Base-by-base conservation (phyloP, 2,797 vertebrate genomes). In the Poeciliopsis turneri region DNA sequence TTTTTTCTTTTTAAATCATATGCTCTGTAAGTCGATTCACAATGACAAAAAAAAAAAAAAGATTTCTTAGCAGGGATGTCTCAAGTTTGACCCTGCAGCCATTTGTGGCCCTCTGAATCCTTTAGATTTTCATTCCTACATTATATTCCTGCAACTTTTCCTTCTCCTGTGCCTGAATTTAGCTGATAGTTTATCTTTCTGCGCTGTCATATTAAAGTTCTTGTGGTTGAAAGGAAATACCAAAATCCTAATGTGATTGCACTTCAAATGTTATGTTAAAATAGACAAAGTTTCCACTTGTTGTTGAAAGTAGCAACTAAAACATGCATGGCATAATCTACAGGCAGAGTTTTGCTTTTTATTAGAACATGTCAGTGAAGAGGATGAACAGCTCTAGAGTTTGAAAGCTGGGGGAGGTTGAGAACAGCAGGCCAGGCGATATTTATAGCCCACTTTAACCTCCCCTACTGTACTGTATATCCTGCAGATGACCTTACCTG, bases 381-480 rank as follows among this genome's bases (percentile, higher is more conserved):
- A 78, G 80, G 49, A 84, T 78, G 82, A 83, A 77, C 53, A 46
- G 72, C 75, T 82, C 64, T 72, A 49, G 33, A 84, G 72, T 28
- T n/a, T 69, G 51, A 76, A 78, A 81, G 78, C 51, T 70, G 68
- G 53, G 70, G 69, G 69, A 82, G 20, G 46, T 87, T 82, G 79
- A 75, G 82, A 84, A 86, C 86, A 79, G 59, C 72, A 59, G 87
- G 81, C 80, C 80, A 84, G 75, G 69, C 39, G 77, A 80, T 90
- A 88, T 91, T 91, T 88, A 90, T 84, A 83, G 81, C 80, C 47
- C 23, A 13, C 45, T 53, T 78, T 74, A 82, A 78, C 79, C 77
- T 83, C 71, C 68, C 72, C 72, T 75, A 43, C 74, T 57, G 75
- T 71, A 77, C 84, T 82, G 69, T 80, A 75, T 79, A 82, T 82